Conservation (phyloP, 2,113 vertebrate genomes). For the Crotalus viridis region DNA sequence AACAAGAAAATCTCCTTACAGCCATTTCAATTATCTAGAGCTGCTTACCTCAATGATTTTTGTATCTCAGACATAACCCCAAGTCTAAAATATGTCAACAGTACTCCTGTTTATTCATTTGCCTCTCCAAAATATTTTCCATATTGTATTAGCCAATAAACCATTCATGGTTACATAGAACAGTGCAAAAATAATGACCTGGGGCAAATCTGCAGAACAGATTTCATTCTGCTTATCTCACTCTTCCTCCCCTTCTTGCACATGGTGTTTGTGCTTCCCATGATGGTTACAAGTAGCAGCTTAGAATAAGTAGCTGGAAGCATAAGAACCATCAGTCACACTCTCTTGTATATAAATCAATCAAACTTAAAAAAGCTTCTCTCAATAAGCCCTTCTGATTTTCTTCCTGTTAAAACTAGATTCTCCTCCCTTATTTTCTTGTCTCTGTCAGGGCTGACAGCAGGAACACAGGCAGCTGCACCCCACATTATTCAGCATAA, state of each 20-base stretch:
- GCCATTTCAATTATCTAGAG: neutral
- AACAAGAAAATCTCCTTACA: neutral
- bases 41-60: neutral
- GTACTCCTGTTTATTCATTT: neutral
- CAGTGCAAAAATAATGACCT: neutral
- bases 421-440: neutral
- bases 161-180: neutral
- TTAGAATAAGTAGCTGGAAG: neutral
- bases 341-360: neutral
- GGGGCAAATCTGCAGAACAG: neutral
- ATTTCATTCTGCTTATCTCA: neutral
- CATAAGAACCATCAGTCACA: neutral
- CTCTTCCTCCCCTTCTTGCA: neutral
- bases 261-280: neutral
- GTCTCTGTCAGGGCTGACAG: neutral
- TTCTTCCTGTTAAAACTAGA: neutral
- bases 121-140: neutral
- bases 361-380: neutral
- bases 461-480: constrained; percentile 33
- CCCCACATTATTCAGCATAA: constrained; percentile 20
- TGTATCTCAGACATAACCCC: neutral
- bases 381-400: neutral
- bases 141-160: neutral
- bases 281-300: neutral
- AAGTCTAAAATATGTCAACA: neutral